A percentile compares a stretch with the other conserved stretches of the same genome.
Evolutionary conservation across 2,113 vertebrate genomes (phyloP).

Genomic region (Craseonycteris thonglongyai): DNA sequence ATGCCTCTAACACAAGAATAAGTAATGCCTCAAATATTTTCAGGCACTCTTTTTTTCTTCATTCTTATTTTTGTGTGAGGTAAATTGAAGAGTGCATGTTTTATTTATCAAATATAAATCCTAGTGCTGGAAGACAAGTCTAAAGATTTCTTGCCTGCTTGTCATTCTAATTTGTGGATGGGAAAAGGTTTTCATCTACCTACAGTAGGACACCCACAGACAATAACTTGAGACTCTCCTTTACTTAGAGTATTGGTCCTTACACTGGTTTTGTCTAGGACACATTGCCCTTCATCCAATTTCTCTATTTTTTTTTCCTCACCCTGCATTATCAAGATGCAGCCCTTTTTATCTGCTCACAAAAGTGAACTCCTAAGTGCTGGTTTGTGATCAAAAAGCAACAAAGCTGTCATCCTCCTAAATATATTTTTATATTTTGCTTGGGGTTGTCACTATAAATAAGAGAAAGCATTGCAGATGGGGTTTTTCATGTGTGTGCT

Average conservation of each 20-base stretch:
- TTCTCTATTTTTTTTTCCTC: slow-evolving; percentile 14
- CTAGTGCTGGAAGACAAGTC: neutral
- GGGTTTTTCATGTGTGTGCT: slow-evolving; percentile 36
- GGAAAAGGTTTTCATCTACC: neutral
- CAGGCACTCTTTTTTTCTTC: neutral
- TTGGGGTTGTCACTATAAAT: slow-evolving; percentile 64
- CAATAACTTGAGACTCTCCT: slow-evolving; percentile 20
- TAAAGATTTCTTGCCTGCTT: neutral
- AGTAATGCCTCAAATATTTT: neutral
- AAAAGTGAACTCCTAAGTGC: slow-evolving; percentile 46
- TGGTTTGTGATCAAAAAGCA: slow-evolving; percentile 67
- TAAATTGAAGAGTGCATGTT: neutral
- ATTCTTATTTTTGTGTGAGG: neutral
- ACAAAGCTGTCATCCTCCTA: slow-evolving; percentile 65
- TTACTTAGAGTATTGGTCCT: neutral
- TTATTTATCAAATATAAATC: neutral
- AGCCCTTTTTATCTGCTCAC: slow-evolving; percentile 4
- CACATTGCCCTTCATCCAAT: neutral
- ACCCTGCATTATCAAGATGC: neutral
- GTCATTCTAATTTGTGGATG: neutral
- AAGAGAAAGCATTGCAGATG: slow-evolving; percentile 66
- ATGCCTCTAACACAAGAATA: neutral
- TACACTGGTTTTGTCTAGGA: neutral
- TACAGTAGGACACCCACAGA: neutral
- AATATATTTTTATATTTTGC: slow-evolving; percentile 78